Percentiles rank a stretch among this genome's conserved stretches.
These are phyloP conservation scores for Chrysogorgia sp. DNA, from an alignment of 92 coral and sea anemone genomes.

Conservation along the genomic window DNA sequence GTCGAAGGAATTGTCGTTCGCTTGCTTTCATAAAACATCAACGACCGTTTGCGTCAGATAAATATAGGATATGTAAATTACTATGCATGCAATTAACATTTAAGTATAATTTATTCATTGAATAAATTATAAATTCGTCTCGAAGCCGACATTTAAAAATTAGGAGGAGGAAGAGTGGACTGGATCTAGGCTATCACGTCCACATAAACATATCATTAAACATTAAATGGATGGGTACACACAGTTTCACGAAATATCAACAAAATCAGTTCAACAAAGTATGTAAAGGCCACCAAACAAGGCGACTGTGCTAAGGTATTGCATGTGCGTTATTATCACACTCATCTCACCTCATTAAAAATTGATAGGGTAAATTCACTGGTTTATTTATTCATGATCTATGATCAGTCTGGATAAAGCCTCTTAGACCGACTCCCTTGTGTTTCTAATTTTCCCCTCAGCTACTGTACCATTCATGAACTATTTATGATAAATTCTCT, in stretches of 20 bases:
- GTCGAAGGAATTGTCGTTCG: too few species aligned
- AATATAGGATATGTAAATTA: neutral
- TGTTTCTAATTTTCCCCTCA: neutral
- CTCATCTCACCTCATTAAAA: neutral
- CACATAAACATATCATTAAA: too few species aligned
- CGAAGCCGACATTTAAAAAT: neutral
- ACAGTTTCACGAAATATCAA: too few species aligned
- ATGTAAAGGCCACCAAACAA: too few species aligned
- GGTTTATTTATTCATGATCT: constrained; percentile 27
- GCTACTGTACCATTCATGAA: neutral
- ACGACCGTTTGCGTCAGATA: neutral
- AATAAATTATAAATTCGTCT: neutral
- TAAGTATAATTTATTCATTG: neutral
- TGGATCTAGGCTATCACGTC: too few species aligned
- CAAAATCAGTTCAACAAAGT: neutral
- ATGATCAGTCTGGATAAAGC: constrained; percentile 6
- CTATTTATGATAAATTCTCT: neutral
- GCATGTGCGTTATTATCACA: neutral
- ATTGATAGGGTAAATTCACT: constrained; percentile 10
- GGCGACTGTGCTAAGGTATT: neutral
- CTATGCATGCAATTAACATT: neutral
- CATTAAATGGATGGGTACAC: too few species aligned
- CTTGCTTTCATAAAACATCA: too few species aligned
- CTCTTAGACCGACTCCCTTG: neutral
- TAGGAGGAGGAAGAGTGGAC: too few species aligned